Conservation (phyloP, 2,113 vertebrate species). For the Hippocampus mohnikei region DNA sequence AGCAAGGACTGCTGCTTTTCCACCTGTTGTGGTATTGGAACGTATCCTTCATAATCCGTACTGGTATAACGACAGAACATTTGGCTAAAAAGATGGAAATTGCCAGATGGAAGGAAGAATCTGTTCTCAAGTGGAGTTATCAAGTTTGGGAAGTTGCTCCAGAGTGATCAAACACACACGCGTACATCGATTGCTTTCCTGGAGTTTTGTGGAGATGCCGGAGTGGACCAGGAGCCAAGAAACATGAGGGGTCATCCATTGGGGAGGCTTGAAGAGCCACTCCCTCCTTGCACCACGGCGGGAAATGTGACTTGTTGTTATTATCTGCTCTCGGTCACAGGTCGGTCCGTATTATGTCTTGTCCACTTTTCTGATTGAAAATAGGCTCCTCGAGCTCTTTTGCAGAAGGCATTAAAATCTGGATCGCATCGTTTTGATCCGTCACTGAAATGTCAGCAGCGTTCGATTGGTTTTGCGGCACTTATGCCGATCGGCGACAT, state of each 20-base stretch:
- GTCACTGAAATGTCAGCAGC: slow-evolving; percentile 18
- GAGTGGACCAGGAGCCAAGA: slow-evolving; percentile 45
- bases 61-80: too few species aligned
- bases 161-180: slow-evolving; percentile 25
- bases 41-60: too few species aligned
- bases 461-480: neutral
- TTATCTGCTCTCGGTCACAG: slow-evolving; percentile 6
- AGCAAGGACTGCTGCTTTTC: too few species aligned
- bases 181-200: slow-evolving; percentile 22
- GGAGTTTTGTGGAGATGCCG: slow-evolving; percentile 40
- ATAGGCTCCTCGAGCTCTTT: slow-evolving; percentile 2
- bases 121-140: neutral
- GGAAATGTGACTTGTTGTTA: slow-evolving; percentile 27
- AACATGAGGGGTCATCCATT: slow-evolving; percentile 47
- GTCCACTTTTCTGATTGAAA: slow-evolving; percentile 2
- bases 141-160: neutral
- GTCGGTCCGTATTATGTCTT: slow-evolving; percentile 12
- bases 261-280: slow-evolving; percentile 50
- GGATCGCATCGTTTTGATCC: slow-evolving; percentile 30
- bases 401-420: slow-evolving; percentile 29
- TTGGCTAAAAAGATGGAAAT: too few species aligned
- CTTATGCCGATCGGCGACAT: neutral
- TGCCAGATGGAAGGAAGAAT: too few species aligned
- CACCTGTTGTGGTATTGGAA: too few species aligned
- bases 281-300: slow-evolving; percentile 40